Evolutionary conservation across 1,140 invertebrate genomes (phyloP), one percentile per base, ranked within the genome.

Genomic region (Drosophila tristis): DNA sequence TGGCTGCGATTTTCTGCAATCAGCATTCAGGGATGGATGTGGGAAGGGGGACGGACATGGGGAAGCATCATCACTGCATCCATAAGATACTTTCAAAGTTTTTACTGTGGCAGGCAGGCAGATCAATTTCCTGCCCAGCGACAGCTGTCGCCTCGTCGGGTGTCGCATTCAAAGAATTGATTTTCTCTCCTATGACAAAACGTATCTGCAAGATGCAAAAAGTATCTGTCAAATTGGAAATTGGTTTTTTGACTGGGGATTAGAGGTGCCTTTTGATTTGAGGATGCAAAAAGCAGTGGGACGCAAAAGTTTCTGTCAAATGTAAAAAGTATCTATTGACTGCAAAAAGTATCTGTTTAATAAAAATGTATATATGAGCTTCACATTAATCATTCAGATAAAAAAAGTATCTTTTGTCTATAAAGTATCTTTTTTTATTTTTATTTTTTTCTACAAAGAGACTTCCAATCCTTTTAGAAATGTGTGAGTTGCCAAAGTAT

Each of bases 41-140:
- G 8, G 29, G 8, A 8, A 7, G 31, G 31, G 8, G 23, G 23
- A 4, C 2, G 23, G 23, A 25, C 20, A 25, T 25, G 23, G 23
- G 2, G 23, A 25, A 4, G 23, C 23, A 25, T 25, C 23, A 25
- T 25, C 23, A 49, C 25, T 45, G 68, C 54, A 64, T 50, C 54
- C 65, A 56, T 35, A 29, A 79, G 77, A 85, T 85, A 74, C 81
- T 70, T 77, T 78, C 65, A 54, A 56, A 60, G 59, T 71, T 67
- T 61, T 66, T 43, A 44, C 65, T 60, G 53, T 57, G 61, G 56
- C 45, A 43, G 11, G 11, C 35, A 13, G 35, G 53, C 61, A 55
- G 61, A 87, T 82, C 82, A 82, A 86, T 86, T 86, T 86, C 63
- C 73, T 67, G 67, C 73, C 54, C 71, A 78, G 65, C 64, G 65